Base-by-base conservation (phyloP, 2,113 vertebrate genomes). In the Eurystomus gularis region DNA sequence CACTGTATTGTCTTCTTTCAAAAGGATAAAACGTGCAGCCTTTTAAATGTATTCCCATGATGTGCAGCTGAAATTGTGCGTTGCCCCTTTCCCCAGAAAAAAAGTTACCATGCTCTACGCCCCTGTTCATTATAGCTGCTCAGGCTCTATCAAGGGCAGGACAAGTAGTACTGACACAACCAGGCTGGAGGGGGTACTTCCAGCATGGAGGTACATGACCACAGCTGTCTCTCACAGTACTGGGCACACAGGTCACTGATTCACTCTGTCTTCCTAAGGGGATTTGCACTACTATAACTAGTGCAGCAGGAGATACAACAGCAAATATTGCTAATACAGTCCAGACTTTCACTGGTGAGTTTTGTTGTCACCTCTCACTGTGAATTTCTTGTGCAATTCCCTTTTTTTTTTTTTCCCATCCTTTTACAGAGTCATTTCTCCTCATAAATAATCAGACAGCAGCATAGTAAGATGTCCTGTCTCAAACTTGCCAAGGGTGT, bases 131-230 rank as follows among this genome's bases (percentile, higher is more conserved):
- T 58, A 6, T 26, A n/a, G 19, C 23, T 79, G 13, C 44, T 65
- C 35, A 65, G 48, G 9, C 19, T 87, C 39, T 46, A 0, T 13
- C 0, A 0, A 13, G n/a, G 23, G 25, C 13, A 31, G 35, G 21
- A n/a, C 25, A 57, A 21, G 33, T 71, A 55, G 20, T 24, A 46
- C 3, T 40, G 57, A 21, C n/a, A 17, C 24, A 37, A 3, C 5
- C 11, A 35, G 9, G 5, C 20, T 52, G 31, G 5, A 17, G 29
- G 9, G 49, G 19, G 13, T 71, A 7, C 51, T 73, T 57, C 28
- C 39, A 83, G 18, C 2, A 2, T n/a, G 64, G 46, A 54, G 17
- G 12, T 17, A 7, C 39, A 8, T 35, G 42, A 25, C 52, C 6
- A 3, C 1, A 4, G 19, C 23, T 57, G 37, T 16, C 39, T 66